A percentile compares a stretch with the other conserved stretches of the same genome.
These are phyloP conservation scores for Trachythela sp. DNA, from an alignment of 64 coral and sea anemone species.

Conservation along the genomic window DNA sequence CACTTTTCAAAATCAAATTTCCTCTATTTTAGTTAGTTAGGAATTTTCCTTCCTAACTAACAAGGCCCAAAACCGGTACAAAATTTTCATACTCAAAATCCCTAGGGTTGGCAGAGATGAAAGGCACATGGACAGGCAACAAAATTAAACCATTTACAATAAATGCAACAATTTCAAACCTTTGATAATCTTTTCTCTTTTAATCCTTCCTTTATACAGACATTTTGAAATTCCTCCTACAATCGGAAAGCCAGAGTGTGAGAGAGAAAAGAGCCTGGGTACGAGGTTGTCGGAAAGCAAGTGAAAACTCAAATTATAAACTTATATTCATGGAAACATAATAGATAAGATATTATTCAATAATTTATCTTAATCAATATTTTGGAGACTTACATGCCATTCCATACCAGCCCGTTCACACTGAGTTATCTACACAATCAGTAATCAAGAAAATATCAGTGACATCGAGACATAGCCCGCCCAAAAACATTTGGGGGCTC, in stretches of 20 bases:
- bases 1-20: too few relatives aligned
- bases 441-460: background rate
- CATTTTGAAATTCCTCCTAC: constrained; percentile 79
- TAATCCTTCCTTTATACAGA: constrained; percentile 69
- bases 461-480: background rate
- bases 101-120: too few relatives aligned
- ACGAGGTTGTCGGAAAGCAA: background rate
- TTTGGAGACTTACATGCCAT: constrained; percentile 67
- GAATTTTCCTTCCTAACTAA: too few relatives aligned
- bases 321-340: background rate
- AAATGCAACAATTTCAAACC: constrained; percentile 39
- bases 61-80: too few relatives aligned
- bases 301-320: background rate
- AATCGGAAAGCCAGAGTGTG: background rate
- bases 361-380: background rate
- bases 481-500: too few relatives aligned
- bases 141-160: background rate
- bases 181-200: constrained; percentile 76
- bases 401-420: constrained; percentile 85
- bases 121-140: too few relatives aligned
- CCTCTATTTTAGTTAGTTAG: too few relatives aligned
- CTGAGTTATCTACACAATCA: constrained; percentile 69
- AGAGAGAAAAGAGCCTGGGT: background rate
- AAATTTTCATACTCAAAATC: too few relatives aligned
- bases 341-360: background rate